These are phyloP conservation scores for Myioborus melanocephalus DNA, from an alignment of 2,797 vertebrate genomes.

Conservation along the genomic window DNA sequence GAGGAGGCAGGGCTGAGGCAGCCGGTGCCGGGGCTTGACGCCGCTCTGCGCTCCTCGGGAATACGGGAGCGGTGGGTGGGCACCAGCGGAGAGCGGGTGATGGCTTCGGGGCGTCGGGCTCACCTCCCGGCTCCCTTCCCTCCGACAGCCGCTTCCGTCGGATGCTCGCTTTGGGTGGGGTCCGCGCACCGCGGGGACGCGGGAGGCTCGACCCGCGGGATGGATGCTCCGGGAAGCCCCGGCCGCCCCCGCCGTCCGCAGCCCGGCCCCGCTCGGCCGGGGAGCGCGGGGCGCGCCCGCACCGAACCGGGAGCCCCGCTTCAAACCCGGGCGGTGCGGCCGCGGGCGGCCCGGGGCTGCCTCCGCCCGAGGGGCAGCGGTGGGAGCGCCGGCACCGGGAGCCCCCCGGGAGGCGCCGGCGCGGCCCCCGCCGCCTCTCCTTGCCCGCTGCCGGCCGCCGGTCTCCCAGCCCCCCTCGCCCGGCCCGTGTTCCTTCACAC, in stretches of 20 bases:
- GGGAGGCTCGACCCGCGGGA: background rate
- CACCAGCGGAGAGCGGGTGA: background rate
- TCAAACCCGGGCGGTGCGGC: background rate
- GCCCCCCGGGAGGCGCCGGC: background rate
- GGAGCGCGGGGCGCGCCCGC: background rate
- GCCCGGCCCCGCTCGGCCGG: background rate
- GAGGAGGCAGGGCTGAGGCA: background rate
- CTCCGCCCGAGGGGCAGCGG: background rate
- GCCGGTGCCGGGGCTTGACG: background rate
- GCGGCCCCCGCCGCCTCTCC: background rate
- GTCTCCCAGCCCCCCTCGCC: background rate
- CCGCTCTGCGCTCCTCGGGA: background rate
- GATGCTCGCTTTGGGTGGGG: background rate
- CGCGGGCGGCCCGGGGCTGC: background rate
- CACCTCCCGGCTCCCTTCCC: background rate
- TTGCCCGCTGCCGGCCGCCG: background rate
- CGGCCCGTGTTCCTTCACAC: background rate
- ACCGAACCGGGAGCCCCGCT: too few relatives aligned
- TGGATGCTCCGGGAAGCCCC: background rate
- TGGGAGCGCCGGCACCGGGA: background rate
- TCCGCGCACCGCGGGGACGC: rapidly evolving
- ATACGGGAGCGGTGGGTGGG: background rate
- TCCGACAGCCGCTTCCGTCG: background rate
- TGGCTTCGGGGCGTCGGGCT: background rate
- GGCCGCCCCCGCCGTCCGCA: background rate